Percentiles rank a stretch among this genome's conserved stretches.
Evolutionary conservation across 2,888 invertebrate genomes (phyloP).

Genomic region (Clanis bilineata): DNA sequence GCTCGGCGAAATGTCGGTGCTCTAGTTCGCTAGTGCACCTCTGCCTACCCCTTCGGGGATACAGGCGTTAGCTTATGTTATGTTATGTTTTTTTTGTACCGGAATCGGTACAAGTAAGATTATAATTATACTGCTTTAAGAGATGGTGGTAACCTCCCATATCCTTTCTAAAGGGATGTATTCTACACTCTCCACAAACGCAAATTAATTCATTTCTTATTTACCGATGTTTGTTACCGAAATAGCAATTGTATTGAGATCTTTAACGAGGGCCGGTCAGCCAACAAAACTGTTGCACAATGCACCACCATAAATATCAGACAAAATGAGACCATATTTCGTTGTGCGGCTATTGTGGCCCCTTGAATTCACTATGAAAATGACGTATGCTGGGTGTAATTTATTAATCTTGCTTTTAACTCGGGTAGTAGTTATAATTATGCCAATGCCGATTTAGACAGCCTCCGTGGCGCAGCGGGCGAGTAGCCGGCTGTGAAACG

Average conservation of each 20-base stretch:
- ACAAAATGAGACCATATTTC: constrained; percentile 12
- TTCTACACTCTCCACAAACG: neutral
- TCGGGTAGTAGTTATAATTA: neutral
- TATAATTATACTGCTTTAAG: too few relatives aligned
- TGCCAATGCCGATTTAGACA: too few relatives aligned
- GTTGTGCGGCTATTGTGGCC: constrained; percentile 4
- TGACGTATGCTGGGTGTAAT: neutral
- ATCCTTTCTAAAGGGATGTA: neutral
- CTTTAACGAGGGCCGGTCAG: neutral
- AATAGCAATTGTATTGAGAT: constrained; percentile 1
- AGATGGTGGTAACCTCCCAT: too few relatives aligned
- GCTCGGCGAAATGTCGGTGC: too few relatives aligned
- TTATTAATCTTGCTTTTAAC: neutral
- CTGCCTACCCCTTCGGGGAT: too few relatives aligned
- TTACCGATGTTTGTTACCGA: too few relatives aligned
- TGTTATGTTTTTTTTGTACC: too few relatives aligned
- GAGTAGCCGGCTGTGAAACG: too few relatives aligned
- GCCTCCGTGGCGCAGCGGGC: too few relatives aligned
- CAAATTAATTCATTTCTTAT: neutral
- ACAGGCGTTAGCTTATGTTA: too few relatives aligned
- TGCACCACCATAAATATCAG: constrained; percentile 1
- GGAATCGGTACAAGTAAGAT: too few relatives aligned
- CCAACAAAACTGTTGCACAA: constrained; percentile 11
- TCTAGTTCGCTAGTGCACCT: too few relatives aligned
- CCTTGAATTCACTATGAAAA: constrained; percentile 1